Evolutionary conservation across 2,888 invertebrate genomes (phyloP).

Genomic region (Halocaridina rubra): DNA sequence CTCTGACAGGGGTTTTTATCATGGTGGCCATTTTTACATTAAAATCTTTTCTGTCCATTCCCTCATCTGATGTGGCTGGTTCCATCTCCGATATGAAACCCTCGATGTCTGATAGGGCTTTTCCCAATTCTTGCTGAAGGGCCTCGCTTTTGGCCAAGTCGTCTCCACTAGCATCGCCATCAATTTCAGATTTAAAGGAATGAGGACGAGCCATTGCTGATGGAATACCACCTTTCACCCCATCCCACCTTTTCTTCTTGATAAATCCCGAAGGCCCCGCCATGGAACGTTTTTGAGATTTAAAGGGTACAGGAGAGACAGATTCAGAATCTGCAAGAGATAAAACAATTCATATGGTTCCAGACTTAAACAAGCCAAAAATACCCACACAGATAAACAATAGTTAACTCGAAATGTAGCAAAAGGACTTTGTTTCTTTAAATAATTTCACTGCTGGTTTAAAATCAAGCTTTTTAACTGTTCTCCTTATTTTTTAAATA

Average conservation of each 20-base stretch:
- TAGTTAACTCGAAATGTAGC: no score
- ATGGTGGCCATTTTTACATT: neutral
- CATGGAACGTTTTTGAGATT: neutral
- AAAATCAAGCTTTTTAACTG: no score
- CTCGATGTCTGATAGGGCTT: conserved; percentile 25
- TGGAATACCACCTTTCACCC: neutral
- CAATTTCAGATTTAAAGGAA: neutral
- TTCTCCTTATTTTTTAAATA: no score
- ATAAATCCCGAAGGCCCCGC: neutral
- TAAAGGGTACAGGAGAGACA: neutral
- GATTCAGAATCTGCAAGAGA: neutral
- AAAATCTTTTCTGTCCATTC: neutral
- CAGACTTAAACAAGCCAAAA: neutral
- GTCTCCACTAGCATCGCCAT: neutral
- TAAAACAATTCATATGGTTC: neutral
- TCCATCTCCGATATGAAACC: conserved; percentile 6
- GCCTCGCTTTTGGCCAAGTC: neutral
- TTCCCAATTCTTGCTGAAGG: conserved; percentile 22
- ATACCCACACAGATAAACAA: neutral
- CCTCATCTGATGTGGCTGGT: neutral
- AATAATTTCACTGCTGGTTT: no score
- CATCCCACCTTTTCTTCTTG: neutral
- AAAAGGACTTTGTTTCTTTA: no score
- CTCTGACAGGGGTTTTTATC: neutral
- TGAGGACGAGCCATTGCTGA: conserved; percentile 1